Evolutionary conservation across 1,140 invertebrate genomes (phyloP).

Genomic region (Carcinoscorpius rotundicauda): DNA sequence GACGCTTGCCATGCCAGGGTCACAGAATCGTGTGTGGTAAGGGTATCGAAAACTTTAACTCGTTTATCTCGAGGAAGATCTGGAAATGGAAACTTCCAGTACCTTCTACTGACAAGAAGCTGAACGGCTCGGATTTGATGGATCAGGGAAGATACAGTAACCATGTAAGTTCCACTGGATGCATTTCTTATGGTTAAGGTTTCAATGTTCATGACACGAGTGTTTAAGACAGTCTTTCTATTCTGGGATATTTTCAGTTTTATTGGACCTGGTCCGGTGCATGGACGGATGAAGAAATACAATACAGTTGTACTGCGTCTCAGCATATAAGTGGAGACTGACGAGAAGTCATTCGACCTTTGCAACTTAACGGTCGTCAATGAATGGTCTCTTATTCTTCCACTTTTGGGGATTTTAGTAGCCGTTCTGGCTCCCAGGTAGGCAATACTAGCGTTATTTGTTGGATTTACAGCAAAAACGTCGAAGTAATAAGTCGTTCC

Average conservation of each 20-base stretch:
- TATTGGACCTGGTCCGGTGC: conserved; percentile 21
- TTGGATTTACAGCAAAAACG: conserved; percentile 29
- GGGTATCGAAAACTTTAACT: conserved; percentile 24
- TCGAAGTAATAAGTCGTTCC: conserved; percentile 30
- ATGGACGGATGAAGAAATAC: conserved; percentile 17
- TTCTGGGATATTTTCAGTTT: conserved; percentile 16
- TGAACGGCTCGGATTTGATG: conserved; percentile 10
- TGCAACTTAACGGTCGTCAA: too few relatives aligned
- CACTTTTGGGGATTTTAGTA: conserved; percentile 4
- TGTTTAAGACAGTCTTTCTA: conserved; percentile 17
- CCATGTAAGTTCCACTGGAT: conserved; percentile 22
- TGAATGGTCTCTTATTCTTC: too few relatives aligned
- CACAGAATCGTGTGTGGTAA: conserved; percentile 27
- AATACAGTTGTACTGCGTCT: too few relatives aligned
- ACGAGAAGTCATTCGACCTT: too few relatives aligned
- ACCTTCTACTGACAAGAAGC: conserved; percentile 18
- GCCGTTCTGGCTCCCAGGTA: conserved; percentile 26
- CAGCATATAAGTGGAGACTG: too few relatives aligned
- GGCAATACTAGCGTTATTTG: conserved; percentile 24
- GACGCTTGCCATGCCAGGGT: conserved; percentile 29
- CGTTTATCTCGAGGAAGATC: conserved; percentile 25
- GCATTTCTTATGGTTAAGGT: conserved; percentile 22
- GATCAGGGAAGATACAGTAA: conserved; percentile 24
- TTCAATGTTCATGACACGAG: conserved; percentile 21
- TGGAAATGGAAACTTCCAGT: conserved; percentile 24